These are phyloP conservation scores for Toxotes chatareus DNA, from an alignment of 2,113 vertebrate genomes.

Conservation along the genomic window DNA sequence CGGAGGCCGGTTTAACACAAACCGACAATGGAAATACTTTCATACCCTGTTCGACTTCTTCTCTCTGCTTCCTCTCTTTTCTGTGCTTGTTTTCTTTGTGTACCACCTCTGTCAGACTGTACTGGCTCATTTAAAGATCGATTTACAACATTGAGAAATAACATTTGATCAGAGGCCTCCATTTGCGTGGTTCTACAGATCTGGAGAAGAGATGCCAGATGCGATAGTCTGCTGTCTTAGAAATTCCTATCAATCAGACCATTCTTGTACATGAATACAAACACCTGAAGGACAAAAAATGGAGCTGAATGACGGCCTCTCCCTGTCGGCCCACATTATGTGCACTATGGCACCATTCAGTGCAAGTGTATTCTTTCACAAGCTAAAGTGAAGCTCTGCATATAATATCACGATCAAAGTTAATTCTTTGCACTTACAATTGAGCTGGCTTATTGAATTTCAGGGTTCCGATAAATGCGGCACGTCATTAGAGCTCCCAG, in stretches of 20 bases:
- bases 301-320: constrained; percentile 60
- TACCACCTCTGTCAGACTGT: constrained; percentile 31
- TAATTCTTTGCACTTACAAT: constrained; percentile 68
- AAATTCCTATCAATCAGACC: constrained; percentile 70
- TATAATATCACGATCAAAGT: constrained; percentile 68
- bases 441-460: constrained; percentile 71
- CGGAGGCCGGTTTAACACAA: constrained; percentile 73
- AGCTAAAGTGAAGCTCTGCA: constrained; percentile 57
- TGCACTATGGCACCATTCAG: constrained; percentile 52
- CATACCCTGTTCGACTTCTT: constrained; percentile 52
- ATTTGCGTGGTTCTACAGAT: constrained; percentile 62
- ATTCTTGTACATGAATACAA: constrained; percentile 65
- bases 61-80: constrained; percentile 44
- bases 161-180: constrained; percentile 37
- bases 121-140: constrained; percentile 58
- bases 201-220: constrained; percentile 47
- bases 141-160: constrained; percentile 61
- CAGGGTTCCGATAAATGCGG: constrained; percentile 64
- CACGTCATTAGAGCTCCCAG: constrained; percentile 53
- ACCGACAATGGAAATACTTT: constrained; percentile 78
- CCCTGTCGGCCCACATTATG: constrained; percentile 57
- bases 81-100: constrained; percentile 61
- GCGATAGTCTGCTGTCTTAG: constrained; percentile 55
- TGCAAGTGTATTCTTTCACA: constrained; percentile 46
- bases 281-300: constrained; percentile 67